Evolutionary conservation across 2,888 invertebrate species (phyloP), one percentile per base, ranked within the genome.

Genomic region (Cheilosia variabilis): DNA sequence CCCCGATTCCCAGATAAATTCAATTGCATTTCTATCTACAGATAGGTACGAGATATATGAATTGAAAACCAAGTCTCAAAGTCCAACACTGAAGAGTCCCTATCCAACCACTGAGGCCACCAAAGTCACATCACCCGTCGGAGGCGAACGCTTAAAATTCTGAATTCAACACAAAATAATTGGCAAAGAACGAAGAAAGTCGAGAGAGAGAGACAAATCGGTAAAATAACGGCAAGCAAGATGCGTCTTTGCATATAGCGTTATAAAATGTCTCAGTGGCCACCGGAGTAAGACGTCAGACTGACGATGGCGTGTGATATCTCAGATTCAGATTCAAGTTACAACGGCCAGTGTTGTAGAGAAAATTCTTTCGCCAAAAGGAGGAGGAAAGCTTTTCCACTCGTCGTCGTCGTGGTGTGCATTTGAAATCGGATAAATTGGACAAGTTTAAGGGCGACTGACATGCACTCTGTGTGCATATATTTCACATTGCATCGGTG

Each of bases 181-280:
- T 84, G 73, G 83, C 79, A 84, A 79, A 63, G 72, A 77, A 72
- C 66, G 45, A 15, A 57, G 31, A 55, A 69, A 53, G 71, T 47
- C 27, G 31, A 31, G 31, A 31, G 9, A 31, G 55, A 58, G 73
- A 62, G 53, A 68, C 72, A 82, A 87, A 87, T 87, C 82, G 82
- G 78, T 76, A 65, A 79, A 87, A 78, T 87, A 87, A 87, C 87
- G 87, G 87, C 71, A 87, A 69, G 60, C 24, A 73, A 86, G 78
- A 87, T 82, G 86, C 73, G 69, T 62, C 71, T 87, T 41, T 86
- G 76, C 80, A 86, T 68, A 69, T 73, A 69, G 83, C 79, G 45
- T 79, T 79, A 73, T 75, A 76, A 60, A 71, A 50, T 72, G 55
- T 77, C 62, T 52, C 55, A 77, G 50, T 45, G 81, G 71, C 6